A percentile compares a stretch with the other conserved stretches of the same genome.
These are phyloP conservation scores for Lamellibrachia columna DNA, from an alignment of 2,888 invertebrate genomes.

Conservation along the genomic window DNA sequence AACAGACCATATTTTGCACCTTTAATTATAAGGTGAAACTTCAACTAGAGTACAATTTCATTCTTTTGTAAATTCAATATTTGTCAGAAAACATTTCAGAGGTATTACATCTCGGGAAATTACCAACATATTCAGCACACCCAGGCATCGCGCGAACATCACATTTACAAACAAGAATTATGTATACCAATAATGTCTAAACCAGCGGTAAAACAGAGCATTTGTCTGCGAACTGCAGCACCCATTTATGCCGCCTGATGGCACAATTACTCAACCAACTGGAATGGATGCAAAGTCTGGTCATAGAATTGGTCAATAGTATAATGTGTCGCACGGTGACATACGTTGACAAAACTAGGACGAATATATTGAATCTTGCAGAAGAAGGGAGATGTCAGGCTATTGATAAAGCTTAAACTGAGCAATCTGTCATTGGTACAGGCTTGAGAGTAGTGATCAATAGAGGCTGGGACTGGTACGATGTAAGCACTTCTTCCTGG, in stretches of 20 bases:
- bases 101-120: neutral
- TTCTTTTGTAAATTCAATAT: neutral
- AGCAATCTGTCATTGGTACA: neutral
- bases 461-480: neutral
- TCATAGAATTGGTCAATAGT: neutral
- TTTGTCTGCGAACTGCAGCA: neutral
- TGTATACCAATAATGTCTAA: neutral
- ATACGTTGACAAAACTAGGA: neutral
- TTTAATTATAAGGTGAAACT: too few relatives aligned
- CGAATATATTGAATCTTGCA: neutral
- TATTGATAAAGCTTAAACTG: neutral
- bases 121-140: neutral
- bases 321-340: neutral
- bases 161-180: neutral
- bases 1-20: too few relatives aligned
- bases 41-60: too few relatives aligned
- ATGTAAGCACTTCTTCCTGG: slow-evolving; percentile 2
- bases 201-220: neutral
- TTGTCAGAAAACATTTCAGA: neutral
- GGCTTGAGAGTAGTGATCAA: neutral
- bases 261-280: neutral
- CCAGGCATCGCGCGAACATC: neutral
- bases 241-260: neutral
- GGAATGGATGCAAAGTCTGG: neutral
- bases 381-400: neutral